Conservation (phyloP, 1,140 invertebrate genomes). For the Brachionus paranguensis region DNA sequence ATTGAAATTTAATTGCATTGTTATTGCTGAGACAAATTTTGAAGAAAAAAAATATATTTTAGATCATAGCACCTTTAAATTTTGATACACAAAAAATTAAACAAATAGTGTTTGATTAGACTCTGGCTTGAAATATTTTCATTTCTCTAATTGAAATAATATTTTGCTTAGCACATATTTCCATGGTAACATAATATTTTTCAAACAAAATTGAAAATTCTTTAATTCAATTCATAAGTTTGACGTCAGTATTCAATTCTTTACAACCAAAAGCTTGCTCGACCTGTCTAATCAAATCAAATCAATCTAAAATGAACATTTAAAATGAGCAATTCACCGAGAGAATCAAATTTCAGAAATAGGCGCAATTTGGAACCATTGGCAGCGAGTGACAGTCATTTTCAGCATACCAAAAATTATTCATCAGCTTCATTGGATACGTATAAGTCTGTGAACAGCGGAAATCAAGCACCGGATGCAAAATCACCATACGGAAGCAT, state of each 20-base stretch:
- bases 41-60: too few species aligned
- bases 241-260: not conserved
- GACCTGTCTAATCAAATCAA: not conserved
- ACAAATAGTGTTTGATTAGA: not conserved
- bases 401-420: not conserved
- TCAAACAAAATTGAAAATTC: not conserved
- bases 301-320: not conserved
- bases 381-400: not conserved
- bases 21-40: too few species aligned
- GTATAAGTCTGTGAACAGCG: not conserved
- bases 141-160: not conserved
- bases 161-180: not conserved
- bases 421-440: not conserved
- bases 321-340: not conserved
- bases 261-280: not conserved
- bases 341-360: not conserved
- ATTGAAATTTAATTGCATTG: too few species aligned
- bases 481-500: slow-evolving; percentile 29
- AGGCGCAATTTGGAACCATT: not conserved
- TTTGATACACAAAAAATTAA: not conserved
- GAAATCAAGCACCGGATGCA: not conserved
- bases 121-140: not conserved
- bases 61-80: too few species aligned
- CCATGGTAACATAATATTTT: not conserved
- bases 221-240: not conserved